Conservation (phyloP, 2,888 invertebrate genomes). For the Leucozona laternaria region DNA sequence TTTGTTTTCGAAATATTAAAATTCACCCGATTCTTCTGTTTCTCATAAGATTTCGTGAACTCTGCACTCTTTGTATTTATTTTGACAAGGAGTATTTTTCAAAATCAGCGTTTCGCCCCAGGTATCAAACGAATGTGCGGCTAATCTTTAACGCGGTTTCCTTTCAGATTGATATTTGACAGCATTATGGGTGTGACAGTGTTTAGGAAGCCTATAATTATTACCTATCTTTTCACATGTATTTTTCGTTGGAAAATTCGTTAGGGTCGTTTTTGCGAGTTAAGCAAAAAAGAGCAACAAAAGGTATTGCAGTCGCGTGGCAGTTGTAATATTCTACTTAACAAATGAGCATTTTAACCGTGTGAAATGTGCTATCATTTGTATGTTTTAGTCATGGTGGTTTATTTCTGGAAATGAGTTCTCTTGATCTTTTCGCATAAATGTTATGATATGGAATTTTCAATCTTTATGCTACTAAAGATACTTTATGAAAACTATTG, state of each 20-base stretch:
- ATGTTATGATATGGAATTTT: background rate
- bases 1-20: conserved; percentile 47
- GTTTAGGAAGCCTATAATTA: conserved; percentile 80
- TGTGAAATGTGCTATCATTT: conserved; percentile 81
- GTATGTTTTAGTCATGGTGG: conserved; percentile 82
- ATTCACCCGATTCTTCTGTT: conserved; percentile 12
- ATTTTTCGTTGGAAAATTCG: conserved; percentile 77
- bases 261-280: conserved; percentile 53
- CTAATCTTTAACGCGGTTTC: conserved; percentile 66
- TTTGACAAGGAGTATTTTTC: conserved; percentile 81
- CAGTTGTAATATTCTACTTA: conserved; percentile 77
- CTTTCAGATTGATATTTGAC: conserved; percentile 63
- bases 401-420: conserved; percentile 2
- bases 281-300: conserved; percentile 7
- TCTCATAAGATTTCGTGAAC: conserved; percentile 20
- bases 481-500: too few species aligned
- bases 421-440: background rate
- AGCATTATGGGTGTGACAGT: conserved; percentile 79
- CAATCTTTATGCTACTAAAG: too few species aligned
- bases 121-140: conserved; percentile 52
- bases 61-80: conserved; percentile 79
- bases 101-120: conserved; percentile 59
- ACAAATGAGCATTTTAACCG: conserved; percentile 56
- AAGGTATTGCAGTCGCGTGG: conserved; percentile 82
- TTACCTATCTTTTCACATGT: conserved; percentile 66